Percentiles rank a stretch among this genome's conserved stretches.
These are phyloP conservation scores for Calephelis perditalis DNA, from an alignment of 2,888 invertebrate species.

Conservation along the genomic window DNA sequence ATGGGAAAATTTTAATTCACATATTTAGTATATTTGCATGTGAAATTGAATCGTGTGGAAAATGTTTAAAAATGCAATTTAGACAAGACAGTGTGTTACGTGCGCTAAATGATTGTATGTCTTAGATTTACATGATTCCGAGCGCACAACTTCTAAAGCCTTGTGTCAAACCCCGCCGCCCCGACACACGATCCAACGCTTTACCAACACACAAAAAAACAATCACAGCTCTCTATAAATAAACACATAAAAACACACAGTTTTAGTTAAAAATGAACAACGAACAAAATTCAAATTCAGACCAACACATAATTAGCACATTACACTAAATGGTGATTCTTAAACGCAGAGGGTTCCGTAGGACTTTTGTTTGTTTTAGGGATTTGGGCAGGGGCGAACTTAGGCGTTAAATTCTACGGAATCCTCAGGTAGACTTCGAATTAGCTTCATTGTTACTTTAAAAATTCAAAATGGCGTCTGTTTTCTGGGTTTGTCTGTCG, in stretches of 20 bases:
- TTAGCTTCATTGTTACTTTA: conserved; percentile 41
- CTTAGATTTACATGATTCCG: conserved; percentile 33
- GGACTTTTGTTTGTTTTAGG: conserved; percentile 30
- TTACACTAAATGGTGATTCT: conserved; percentile 63
- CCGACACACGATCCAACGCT: conserved; percentile 50
- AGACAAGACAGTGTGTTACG: conserved; percentile 1
- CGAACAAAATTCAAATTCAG: conserved; percentile 76
- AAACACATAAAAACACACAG: conserved; percentile 74
- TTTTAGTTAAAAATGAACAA: conserved; percentile 74
- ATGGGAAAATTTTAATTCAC: too few species aligned
- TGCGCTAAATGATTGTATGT: conserved; percentile 16
- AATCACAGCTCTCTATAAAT: conserved; percentile 63
- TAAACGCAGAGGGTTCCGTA: conserved; percentile 64
- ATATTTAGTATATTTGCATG: conserved; percentile 14
- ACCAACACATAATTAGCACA: conserved; percentile 76
- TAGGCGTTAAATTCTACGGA: conserved; percentile 55
- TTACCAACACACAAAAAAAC: conserved; percentile 53
- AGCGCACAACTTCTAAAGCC: conserved; percentile 35
- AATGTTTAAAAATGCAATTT: too few species aligned
- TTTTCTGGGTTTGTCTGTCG: conserved; percentile 28
- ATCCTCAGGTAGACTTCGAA: conserved; percentile 47
- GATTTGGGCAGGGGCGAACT: conserved; percentile 36
- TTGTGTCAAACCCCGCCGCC: conserved; percentile 40
- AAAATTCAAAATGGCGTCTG: conserved; percentile 19
- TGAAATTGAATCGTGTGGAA: too few species aligned